These are phyloP conservation scores for Sarcophaga carnaria DNA, from an alignment of 2,888 invertebrate genomes.

Conservation along the genomic window DNA sequence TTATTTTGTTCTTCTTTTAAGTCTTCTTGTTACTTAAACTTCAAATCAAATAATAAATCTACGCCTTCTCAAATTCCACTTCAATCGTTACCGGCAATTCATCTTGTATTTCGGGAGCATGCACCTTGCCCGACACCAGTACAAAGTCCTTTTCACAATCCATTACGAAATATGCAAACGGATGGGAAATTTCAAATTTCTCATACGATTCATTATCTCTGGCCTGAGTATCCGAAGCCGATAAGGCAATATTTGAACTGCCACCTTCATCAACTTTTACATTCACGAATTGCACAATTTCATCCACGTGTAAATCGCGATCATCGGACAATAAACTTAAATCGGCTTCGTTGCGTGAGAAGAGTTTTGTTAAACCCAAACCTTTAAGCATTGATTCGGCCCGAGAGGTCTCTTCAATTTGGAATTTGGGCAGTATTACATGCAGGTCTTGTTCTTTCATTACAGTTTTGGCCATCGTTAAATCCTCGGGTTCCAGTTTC, in stretches of 20 bases:
- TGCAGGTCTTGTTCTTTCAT: slow-evolving; percentile 80
- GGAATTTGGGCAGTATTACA: slow-evolving; percentile 85
- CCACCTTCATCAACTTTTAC: slow-evolving; percentile 85
- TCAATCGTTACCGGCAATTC: slow-evolving; percentile 73
- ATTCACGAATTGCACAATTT: slow-evolving; percentile 86
- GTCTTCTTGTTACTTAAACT: neutral
- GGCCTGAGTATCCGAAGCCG: slow-evolving; percentile 75
- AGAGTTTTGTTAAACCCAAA: slow-evolving; percentile 85
- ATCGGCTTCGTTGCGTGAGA: slow-evolving; percentile 84
- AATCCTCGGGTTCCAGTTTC: slow-evolving; percentile 82
- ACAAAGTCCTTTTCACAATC: slow-evolving; percentile 84
- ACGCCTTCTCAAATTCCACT: slow-evolving; percentile 76
- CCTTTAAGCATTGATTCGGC: slow-evolving; percentile 84
- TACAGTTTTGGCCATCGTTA: slow-evolving; percentile 71
- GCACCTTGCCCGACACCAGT: slow-evolving; percentile 85
- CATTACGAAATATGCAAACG: slow-evolving; percentile 86
- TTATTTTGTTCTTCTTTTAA: neutral
- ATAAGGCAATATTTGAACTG: slow-evolving; percentile 81
- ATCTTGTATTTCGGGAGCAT: slow-evolving; percentile 82
- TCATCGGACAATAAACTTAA: slow-evolving; percentile 84
- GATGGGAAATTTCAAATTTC: slow-evolving; percentile 84
- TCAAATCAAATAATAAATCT: slow-evolving; percentile 39
- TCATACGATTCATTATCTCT: slow-evolving; percentile 74
- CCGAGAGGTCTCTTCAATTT: slow-evolving; percentile 85
- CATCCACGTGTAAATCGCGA: slow-evolving; percentile 86